Conservation (phyloP, 2,113 vertebrate species). For the Anseranas semipalmata region DNA sequence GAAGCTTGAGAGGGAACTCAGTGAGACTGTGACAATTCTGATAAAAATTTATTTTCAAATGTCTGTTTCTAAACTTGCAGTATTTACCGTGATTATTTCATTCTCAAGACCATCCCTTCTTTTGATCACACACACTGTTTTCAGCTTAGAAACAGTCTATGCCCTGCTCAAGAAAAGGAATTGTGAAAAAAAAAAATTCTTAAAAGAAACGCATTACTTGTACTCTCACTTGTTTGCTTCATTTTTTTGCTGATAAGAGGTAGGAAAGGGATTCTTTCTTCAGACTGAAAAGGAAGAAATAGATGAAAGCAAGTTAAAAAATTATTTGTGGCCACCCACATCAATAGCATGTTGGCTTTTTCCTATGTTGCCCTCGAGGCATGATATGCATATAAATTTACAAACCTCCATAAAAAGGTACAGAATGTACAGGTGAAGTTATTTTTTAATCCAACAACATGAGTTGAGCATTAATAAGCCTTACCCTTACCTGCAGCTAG, state of each 20-base stretch:
- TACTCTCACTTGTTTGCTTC: background rate
- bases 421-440: background rate
- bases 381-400: background rate
- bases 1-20: background rate
- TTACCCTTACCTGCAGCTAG: background rate
- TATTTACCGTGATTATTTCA: background rate
- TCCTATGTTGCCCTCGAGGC: background rate
- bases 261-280: background rate
- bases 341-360: background rate
- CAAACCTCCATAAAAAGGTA: background rate
- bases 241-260: background rate
- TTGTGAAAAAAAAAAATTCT: background rate
- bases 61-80: background rate
- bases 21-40: background rate
- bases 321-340: background rate
- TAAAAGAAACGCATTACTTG: background rate
- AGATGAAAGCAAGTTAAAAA: background rate
- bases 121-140: background rate
- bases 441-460: background rate
- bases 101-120: background rate
- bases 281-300: background rate
- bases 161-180: background rate
- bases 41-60: background rate
- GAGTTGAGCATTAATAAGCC: background rate
- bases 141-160: background rate